Evolutionary conservation across 2,888 invertebrate genomes (phyloP), one percentile per base, ranked within the genome.

Genomic region (Linnaemya vulpina): DNA sequence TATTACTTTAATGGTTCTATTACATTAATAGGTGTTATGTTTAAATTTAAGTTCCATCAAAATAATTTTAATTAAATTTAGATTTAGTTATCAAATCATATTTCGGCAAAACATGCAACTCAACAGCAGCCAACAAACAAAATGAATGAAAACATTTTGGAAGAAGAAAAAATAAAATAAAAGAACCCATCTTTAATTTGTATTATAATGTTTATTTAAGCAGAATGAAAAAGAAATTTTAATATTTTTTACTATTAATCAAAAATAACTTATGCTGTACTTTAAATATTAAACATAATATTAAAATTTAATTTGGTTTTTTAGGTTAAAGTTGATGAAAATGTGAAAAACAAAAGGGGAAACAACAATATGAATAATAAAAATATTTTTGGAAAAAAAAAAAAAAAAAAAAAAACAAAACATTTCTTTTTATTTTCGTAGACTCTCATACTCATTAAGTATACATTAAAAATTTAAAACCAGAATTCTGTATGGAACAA

Each of bases 21-120:
- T 86, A 86, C 82, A 86, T 86, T 84, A 86, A 86, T 77, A 86
- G 87, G 77, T 81, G 81, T 83, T 79, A 58, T 70, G 77, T 83
- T 75, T 79, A 81, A 22, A 80, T 71, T 58, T 76, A 82, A 85
- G 70, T 63, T 62, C n/a, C 62, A 68, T 43, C 3, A 70, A n/a
- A n/a, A 63, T 58, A 53, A 67, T 55, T 62, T 75, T 25, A 80
- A 70, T 63, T 62, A 68, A 63, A 62, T 15, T 43, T 55, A 63
- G 70, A 51, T 68, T 30, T 58, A 60, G 25, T 49, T 60, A 10
- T 38, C 40, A 68, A 43, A 30, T 68, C 11, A 3, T 7, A 30
- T 62, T 74, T 38, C 46, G 20, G 51, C 51, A 74, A 35, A 80
- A 67, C 46, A 53, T 62, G 60, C 17, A 43, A 43, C 11, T 7